These are phyloP conservation scores for Simalia tracyae DNA, from an alignment of 2,797 vertebrate genomes.

Conservation along the genomic window DNA sequence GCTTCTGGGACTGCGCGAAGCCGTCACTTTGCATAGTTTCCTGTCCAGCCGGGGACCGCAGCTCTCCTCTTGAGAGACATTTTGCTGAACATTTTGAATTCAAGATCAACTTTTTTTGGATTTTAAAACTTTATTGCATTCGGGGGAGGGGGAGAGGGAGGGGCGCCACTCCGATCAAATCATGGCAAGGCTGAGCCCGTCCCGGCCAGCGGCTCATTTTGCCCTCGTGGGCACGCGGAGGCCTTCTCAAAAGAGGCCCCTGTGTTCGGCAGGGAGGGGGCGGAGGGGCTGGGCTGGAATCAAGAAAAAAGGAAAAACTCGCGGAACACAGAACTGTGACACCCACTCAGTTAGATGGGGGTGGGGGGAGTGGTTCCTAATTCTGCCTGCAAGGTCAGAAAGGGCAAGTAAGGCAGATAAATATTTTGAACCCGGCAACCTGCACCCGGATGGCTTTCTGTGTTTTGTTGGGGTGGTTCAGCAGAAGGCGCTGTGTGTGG, in stretches of 20 bases:
- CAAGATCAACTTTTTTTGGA: neutral
- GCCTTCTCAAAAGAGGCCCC: accelerated
- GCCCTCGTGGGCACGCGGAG: accelerated
- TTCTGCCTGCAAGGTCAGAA: neutral
- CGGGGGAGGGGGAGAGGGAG: neutral
- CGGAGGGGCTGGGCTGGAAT: accelerated
- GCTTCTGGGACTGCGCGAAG: neutral
- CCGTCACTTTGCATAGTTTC: neutral
- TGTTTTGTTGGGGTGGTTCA: neutral
- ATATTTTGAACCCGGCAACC: conserved; percentile 32
- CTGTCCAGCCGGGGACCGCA: neutral
- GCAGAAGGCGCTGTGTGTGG: neutral
- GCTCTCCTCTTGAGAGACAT: neutral
- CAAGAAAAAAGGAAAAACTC: conserved; percentile 10
- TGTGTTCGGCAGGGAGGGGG: neutral
- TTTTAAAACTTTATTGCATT: neutral
- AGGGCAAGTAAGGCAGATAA: neutral
- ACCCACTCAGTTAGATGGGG: conserved; percentile 11
- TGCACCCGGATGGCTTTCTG: neutral
- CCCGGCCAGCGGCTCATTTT: accelerated
- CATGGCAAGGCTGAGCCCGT: neutral
- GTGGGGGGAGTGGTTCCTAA: neutral
- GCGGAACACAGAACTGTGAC: conserved; percentile 52
- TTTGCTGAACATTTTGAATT: neutral
- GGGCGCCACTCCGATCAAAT: too few relatives aligned